Conservation (phyloP, 1,140 invertebrate genomes). For the Phymastichus coffea region DNA sequence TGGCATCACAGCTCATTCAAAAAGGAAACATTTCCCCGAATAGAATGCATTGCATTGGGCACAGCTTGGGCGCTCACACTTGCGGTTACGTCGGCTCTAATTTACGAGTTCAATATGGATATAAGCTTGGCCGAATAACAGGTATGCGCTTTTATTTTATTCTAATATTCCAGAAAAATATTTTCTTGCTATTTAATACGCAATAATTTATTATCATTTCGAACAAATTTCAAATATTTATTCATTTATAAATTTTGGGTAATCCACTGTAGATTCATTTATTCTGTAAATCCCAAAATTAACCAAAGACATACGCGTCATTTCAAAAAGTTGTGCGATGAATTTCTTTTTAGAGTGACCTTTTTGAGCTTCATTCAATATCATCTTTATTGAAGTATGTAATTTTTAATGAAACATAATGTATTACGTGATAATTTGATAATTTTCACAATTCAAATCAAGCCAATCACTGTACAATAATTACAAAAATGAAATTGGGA, state of each 20-base stretch:
- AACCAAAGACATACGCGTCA: too few species aligned
- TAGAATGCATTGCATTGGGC: constrained; percentile 79
- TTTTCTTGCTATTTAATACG: neutral
- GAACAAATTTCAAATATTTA: neutral
- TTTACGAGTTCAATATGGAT: constrained; percentile 52
- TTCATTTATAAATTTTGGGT: neutral
- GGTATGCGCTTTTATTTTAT: constrained; percentile 44
- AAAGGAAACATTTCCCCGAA: constrained; percentile 38
- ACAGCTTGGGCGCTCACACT: constrained; percentile 85
- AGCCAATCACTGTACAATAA: too few species aligned
- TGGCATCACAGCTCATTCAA: constrained; percentile 60
- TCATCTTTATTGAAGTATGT: too few species aligned
- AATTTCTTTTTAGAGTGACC: too few species aligned
- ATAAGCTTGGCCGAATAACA: constrained; percentile 57
- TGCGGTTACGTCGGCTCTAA: constrained; percentile 79
- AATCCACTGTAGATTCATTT: neutral
- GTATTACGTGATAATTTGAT: too few species aligned
- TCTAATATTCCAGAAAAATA: neutral
- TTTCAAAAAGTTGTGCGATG: too few species aligned
- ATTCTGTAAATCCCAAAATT: neutral
- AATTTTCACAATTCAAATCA: too few species aligned
- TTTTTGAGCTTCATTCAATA: too few species aligned
- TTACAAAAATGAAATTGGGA: too few species aligned
- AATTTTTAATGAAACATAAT: too few species aligned
- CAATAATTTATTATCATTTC: too few species aligned